Conservation (phyloP, 2,888 invertebrate genomes). For the Dione juno region DNA sequence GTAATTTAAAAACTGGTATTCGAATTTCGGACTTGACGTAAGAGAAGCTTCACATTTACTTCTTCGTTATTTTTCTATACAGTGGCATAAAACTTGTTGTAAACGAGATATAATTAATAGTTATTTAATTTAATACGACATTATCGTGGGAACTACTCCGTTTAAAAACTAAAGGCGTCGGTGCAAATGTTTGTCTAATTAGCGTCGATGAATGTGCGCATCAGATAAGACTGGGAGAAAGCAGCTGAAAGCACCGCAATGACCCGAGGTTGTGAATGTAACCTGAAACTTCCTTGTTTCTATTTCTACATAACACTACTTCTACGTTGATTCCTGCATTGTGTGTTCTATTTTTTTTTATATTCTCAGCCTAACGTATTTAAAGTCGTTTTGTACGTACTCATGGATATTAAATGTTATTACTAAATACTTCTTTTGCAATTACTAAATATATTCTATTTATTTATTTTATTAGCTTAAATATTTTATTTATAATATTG, state of each 20-base stretch:
- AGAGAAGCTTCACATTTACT: not conserved
- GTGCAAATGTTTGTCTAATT: constrained; percentile 38
- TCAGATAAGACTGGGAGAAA: constrained; percentile 50
- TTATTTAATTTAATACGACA: constrained; percentile 17
- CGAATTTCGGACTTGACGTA: not conserved
- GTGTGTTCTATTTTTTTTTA: constrained; percentile 7
- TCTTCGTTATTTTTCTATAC: not conserved
- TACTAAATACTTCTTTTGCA: no score
- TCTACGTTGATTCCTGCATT: constrained; percentile 18
- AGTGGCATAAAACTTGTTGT: constrained; percentile 12
- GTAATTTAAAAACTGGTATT: not conserved
- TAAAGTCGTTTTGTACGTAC: not conserved
- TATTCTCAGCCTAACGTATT: not conserved
- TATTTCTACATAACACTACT: constrained; percentile 22
- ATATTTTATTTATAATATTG: no score
- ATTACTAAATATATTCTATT: no score
- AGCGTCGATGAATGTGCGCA: constrained; percentile 45
- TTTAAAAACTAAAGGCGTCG: constrained; percentile 31
- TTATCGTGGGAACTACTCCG: constrained; percentile 29
- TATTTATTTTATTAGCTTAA: no score
- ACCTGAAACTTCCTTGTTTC: constrained; percentile 46
- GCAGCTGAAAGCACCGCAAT: constrained; percentile 47
- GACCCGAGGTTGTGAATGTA: constrained; percentile 42
- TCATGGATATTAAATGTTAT: not conserved
- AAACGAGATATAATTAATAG: constrained; percentile 16